phyloP scores from a whole-genome alignment of 2,113 vertebrate species.

The Thalassarche chlororhynchos region DNA sequence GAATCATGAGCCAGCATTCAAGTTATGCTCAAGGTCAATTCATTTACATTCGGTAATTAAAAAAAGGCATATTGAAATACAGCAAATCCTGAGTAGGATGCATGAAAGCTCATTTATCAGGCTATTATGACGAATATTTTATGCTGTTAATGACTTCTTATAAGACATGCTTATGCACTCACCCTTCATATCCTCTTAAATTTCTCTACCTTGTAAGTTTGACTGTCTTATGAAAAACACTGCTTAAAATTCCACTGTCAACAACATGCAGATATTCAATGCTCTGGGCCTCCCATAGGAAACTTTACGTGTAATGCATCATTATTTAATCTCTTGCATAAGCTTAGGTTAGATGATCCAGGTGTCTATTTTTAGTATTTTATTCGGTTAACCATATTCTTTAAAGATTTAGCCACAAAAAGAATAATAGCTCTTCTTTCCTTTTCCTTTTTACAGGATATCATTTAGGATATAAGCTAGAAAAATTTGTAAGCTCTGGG shows the following conservation, averaged over 20 bases:
- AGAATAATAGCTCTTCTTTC: neutral
- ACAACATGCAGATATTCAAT: neutral
- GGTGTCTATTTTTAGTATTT: neutral
- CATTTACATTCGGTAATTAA: slow-evolving; percentile 61
- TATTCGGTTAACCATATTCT: neutral
- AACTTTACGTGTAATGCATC: neutral
- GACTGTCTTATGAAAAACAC: neutral
- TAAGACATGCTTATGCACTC: slow-evolving; percentile 4
- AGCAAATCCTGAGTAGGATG: slow-evolving; percentile 33
- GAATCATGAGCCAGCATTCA: slow-evolving; percentile 36
- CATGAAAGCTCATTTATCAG: slow-evolving; percentile 65
- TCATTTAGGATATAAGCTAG: neutral
- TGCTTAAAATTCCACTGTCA: neutral
- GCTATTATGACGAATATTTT: slow-evolving; percentile 54
- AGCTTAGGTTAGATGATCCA: neutral
- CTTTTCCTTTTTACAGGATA: neutral
- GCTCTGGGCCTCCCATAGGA: neutral
- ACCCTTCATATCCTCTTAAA: neutral
- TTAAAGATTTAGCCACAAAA: neutral
- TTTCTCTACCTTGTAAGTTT: neutral
- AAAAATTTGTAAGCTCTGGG: neutral
- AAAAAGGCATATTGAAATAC: slow-evolving; percentile 54
- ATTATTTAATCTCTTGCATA: neutral
- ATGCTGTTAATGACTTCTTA: slow-evolving; percentile 40
- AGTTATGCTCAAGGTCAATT: slow-evolving; percentile 52